These are phyloP conservation scores for Antrozous pallidus DNA, from an alignment of 2,797 vertebrate genomes.

Conservation along the genomic window DNA sequence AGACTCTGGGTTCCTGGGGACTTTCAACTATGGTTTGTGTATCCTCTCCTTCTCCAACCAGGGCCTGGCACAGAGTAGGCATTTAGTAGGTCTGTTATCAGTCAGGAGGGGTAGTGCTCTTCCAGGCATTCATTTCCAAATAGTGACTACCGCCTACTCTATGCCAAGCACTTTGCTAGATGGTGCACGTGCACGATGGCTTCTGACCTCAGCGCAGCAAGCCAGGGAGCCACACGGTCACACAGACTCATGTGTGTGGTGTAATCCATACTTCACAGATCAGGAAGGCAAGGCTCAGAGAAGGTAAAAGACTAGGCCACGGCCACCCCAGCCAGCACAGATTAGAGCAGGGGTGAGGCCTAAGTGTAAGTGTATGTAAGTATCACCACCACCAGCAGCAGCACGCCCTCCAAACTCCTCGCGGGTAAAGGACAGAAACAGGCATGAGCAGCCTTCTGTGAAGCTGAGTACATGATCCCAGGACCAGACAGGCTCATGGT, in stretches of 20 bases:
- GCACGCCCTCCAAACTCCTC: not conserved
- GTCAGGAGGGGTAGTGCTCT: not conserved
- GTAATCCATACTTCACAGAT: not conserved
- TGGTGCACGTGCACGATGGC: not conserved
- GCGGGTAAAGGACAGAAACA: not conserved
- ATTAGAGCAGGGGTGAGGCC: not conserved
- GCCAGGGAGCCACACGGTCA: not conserved
- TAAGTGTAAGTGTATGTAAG: fast-evolving
- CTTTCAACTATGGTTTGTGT: not conserved
- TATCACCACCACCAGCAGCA: no score
- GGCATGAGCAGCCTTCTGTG: not conserved
- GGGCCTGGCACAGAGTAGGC: not conserved
- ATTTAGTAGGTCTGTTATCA: not conserved
- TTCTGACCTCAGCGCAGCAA: not conserved
- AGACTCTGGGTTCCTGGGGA: not conserved
- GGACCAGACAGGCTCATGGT: not conserved
- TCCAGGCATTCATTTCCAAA: not conserved
- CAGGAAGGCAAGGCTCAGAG: not conserved
- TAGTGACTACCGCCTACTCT: not conserved
- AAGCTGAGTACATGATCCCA: not conserved
- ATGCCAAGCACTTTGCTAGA: not conserved
- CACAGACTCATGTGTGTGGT: not conserved
- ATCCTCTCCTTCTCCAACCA: not conserved
- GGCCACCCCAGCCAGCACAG: not conserved
- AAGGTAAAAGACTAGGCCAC: not conserved